These are phyloP conservation scores for Hippocampus barbouri DNA, from an alignment of 2,113 vertebrate genomes.

Conservation along the genomic window DNA sequence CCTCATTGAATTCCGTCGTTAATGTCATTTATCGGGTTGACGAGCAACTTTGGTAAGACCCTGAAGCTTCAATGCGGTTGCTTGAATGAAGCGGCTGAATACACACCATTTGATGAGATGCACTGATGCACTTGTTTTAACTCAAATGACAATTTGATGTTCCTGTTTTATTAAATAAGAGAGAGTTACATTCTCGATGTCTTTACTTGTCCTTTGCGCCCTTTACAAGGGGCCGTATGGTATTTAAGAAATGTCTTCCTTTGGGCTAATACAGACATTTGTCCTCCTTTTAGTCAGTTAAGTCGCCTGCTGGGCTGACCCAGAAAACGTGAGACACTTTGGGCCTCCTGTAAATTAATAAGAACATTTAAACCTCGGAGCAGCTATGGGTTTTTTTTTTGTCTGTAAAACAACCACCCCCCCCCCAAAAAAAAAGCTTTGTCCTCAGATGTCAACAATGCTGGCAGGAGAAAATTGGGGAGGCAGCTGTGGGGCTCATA, in stretches of 20 bases:
- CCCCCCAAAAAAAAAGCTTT: not conserved
- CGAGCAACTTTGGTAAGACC: slow-evolving; percentile 24
- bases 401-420: not conserved
- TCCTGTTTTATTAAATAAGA: not conserved
- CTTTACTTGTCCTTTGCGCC: not conserved
- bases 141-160: not conserved
- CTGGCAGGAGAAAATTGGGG: slow-evolving; percentile 3
- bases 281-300: slow-evolving; percentile 31
- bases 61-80: slow-evolving; percentile 30
- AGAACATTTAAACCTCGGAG: slow-evolving; percentile 25
- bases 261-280: slow-evolving; percentile 44
- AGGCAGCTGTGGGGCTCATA: slow-evolving; percentile 59
- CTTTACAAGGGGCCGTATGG: slow-evolving; percentile 53
- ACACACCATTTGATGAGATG: slow-evolving; percentile 36
- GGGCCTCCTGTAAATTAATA: slow-evolving; percentile 15
- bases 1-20: slow-evolving; percentile 26
- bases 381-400: not conserved
- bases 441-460: slow-evolving; percentile 18
- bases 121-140: slow-evolving; percentile 34
- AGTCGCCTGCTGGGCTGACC: slow-evolving; percentile 54
- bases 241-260: slow-evolving; percentile 46
- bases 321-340: slow-evolving; percentile 44
- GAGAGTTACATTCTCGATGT: not conserved
- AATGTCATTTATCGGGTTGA: slow-evolving; percentile 18
- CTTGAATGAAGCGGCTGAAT: slow-evolving; percentile 42